phyloP scores from a whole-genome alignment of 2,888 invertebrate species.

The Sacculina carcini region DNA sequence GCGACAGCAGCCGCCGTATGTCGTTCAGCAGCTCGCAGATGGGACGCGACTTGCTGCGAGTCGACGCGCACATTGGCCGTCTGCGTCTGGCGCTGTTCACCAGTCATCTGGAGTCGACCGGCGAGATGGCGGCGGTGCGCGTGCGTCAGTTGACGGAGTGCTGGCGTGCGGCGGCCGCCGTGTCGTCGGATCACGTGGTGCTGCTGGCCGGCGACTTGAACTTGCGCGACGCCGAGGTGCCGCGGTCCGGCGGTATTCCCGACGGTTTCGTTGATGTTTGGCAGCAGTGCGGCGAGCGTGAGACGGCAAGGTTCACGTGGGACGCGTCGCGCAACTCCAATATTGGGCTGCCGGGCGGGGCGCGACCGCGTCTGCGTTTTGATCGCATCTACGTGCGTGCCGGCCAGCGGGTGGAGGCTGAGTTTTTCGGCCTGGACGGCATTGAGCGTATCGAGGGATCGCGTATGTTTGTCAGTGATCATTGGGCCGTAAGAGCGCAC shows the following conservation, averaged over 20 bases:
- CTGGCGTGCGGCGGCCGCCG: constrained; percentile 18
- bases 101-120: constrained; percentile 31
- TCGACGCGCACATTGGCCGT: constrained; percentile 21
- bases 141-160: constrained; percentile 21
- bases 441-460: constrained; percentile 23
- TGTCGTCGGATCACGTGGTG: constrained; percentile 17
- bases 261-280: constrained; percentile 25
- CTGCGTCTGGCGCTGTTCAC: constrained; percentile 24
- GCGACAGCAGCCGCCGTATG: constrained; percentile 22
- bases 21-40: constrained; percentile 24
- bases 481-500: constrained; percentile 25
- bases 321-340: constrained; percentile 30
- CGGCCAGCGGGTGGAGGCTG: constrained; percentile 15
- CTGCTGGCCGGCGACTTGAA: constrained; percentile 34
- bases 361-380: constrained; percentile 25
- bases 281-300: constrained; percentile 26
- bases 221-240: constrained; percentile 27
- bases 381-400: constrained; percentile 26
- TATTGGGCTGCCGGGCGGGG: constrained; percentile 17
- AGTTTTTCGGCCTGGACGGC: constrained; percentile 27
- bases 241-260: constrained; percentile 21
- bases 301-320: constrained; percentile 29
- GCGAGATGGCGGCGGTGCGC: constrained; percentile 22
- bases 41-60: constrained; percentile 25
- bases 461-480: constrained; percentile 28